A percentile compares a stretch with the other conserved stretches of the same genome.
Conservation (phyloP, 2,797 vertebrate genomes). For the Scolopax rusticola region DNA sequence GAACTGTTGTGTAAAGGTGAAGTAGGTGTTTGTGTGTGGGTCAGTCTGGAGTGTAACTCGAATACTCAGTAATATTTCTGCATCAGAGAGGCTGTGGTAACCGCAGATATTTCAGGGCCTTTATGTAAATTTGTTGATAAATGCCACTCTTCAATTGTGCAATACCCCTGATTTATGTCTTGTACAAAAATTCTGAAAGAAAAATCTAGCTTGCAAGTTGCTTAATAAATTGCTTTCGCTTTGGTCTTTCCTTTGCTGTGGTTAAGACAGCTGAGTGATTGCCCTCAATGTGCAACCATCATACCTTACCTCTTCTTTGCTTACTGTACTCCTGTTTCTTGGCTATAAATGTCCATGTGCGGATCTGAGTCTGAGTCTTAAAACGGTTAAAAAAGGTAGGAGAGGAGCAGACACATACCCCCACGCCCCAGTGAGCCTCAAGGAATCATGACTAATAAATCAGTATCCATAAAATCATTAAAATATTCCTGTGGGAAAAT, state of each 20-base stretch:
- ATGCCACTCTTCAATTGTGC: background rate
- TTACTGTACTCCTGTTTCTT: background rate
- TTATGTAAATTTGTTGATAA: background rate
- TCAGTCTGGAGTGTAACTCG: background rate
- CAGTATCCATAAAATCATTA: background rate
- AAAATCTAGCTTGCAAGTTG: background rate
- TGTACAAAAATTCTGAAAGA: background rate
- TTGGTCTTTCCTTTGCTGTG: background rate
- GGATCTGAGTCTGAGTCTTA: background rate
- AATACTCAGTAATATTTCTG: background rate
- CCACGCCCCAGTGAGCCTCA: rapidly evolving
- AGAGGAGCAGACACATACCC: background rate
- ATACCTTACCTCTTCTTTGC: background rate
- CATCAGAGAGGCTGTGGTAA: background rate
- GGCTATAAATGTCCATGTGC: background rate
- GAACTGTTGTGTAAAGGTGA: background rate
- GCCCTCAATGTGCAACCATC: background rate
- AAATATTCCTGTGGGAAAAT: background rate
- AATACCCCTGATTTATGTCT: background rate
- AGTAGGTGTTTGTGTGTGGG: background rate
- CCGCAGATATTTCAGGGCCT: background rate
- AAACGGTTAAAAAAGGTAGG: background rate
- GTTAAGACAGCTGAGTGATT: background rate
- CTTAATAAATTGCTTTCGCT: background rate
- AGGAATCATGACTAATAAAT: background rate